Evolutionary conservation across 1,140 invertebrate genomes (phyloP).

Genomic region (Coboldia fuscipes): DNA sequence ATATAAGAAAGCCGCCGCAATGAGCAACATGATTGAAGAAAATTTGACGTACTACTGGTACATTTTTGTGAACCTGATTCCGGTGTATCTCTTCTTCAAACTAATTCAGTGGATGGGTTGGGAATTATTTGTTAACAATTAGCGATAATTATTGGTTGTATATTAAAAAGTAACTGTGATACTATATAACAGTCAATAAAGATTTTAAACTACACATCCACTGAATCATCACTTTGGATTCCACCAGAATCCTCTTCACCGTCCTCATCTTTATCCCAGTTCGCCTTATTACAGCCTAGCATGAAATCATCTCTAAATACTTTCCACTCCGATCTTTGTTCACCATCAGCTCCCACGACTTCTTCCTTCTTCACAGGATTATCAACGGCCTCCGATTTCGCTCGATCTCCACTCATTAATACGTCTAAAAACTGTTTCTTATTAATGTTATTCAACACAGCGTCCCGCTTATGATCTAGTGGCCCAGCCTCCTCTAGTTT

Average conservation of each 20-base stretch:
- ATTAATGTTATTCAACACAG: constrained; percentile 58
- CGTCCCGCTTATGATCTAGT: constrained; percentile 61
- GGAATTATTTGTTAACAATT: constrained; percentile 21
- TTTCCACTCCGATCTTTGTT: constrained; percentile 25
- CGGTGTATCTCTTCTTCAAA: constrained; percentile 21
- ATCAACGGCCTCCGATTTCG: constrained; percentile 35
- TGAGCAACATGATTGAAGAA: constrained; percentile 5
- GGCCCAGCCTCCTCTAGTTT: constrained; percentile 49
- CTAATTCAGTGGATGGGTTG: constrained; percentile 21
- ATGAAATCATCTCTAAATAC: constrained; percentile 62
- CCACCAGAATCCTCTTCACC: constrained; percentile 11
- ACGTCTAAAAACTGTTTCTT: constrained; percentile 65
- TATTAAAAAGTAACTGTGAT: too few relatives aligned
- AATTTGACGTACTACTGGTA: constrained; percentile 20
- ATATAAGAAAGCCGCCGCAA: too few relatives aligned
- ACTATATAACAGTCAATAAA: too few relatives aligned
- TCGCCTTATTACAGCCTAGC: constrained; percentile 71
- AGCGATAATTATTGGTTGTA: too few relatives aligned
- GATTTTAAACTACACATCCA: too few relatives aligned
- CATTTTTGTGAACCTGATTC: constrained; percentile 17
- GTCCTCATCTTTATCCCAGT: constrained; percentile 56
- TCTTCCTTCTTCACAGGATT: constrained; percentile 24
- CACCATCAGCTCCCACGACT: constrained; percentile 11
- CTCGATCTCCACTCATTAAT: constrained; percentile 41
- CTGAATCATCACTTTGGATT: too few relatives aligned